phyloP scores from a whole-genome alignment of 2,113 vertebrate genomes.

The Cygnus atratus region DNA sequence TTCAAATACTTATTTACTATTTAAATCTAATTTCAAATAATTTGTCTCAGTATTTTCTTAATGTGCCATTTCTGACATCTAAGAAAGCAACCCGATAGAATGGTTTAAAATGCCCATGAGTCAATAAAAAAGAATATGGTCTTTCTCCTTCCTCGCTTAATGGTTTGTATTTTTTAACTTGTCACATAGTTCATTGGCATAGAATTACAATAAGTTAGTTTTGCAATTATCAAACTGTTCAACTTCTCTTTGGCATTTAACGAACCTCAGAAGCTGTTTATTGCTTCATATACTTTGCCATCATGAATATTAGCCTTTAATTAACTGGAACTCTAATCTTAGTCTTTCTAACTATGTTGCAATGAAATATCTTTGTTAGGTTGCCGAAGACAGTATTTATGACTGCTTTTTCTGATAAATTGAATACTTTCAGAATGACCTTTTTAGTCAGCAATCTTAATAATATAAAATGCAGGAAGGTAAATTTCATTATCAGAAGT shows the following conservation, averaged over 20 bases:
- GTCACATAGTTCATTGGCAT: not conserved
- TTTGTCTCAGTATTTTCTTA: not conserved
- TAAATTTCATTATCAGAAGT: not conserved
- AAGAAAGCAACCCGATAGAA: not conserved
- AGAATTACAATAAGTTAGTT: not conserved
- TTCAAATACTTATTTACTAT: not conserved
- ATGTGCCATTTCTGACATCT: not conserved
- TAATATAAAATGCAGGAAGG: not conserved
- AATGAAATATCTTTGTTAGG: not conserved
- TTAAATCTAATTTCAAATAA: not conserved
- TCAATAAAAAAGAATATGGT: not conserved
- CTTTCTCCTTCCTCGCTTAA: not conserved
- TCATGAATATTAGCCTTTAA: conserved; percentile 25
- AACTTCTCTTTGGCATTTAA: conserved; percentile 21
- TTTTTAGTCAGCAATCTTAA: not conserved
- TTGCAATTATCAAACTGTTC: conserved; percentile 15
- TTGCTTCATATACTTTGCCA: conserved; percentile 26
- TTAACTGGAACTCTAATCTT: conserved; percentile 34
- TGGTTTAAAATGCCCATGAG: not conserved
- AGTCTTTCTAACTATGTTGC: conserved; percentile 2
- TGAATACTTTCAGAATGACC: not conserved
- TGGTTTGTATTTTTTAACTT: conserved; percentile 1
- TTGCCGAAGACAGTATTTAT: conserved; percentile 8
- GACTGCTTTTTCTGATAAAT: not conserved
- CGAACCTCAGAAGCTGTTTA: conserved; percentile 8